These are phyloP conservation scores for Ailurus styani DNA, from an alignment of 2,113 vertebrate genomes.

Conservation along the genomic window DNA sequence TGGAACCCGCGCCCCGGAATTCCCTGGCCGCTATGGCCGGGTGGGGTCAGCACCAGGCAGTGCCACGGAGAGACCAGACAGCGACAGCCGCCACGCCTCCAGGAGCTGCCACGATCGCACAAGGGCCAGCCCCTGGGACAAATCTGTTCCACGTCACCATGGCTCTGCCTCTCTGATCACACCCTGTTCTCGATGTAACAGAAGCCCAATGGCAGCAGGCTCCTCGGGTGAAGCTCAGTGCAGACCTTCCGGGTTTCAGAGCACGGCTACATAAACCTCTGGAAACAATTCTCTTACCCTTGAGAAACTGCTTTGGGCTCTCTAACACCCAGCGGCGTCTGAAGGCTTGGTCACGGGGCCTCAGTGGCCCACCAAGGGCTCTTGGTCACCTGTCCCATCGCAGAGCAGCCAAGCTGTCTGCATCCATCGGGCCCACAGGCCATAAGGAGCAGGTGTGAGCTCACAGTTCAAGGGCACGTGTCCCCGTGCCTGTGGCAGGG, in stretches of 20 bases:
- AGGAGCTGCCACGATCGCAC: too few species aligned
- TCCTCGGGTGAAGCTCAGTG: fast-evolving
- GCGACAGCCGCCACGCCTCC: not conserved
- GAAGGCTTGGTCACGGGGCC: not conserved
- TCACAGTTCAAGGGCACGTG: not conserved
- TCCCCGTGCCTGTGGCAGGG: fast-evolving
- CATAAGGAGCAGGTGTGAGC: fast-evolving
- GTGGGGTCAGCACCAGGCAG: not conserved
- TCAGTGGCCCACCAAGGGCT: not conserved
- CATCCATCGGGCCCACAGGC: fast-evolving
- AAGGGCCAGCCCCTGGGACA: too few species aligned
- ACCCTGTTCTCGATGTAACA: not conserved
- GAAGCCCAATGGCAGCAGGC: not conserved
- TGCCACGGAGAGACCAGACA: fast-evolving
- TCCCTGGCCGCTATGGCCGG: fast-evolving
- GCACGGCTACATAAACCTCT: not conserved
- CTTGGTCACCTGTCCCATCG: not conserved
- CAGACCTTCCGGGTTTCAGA: too few species aligned
- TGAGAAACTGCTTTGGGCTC: not conserved
- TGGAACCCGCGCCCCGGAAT: too few species aligned
- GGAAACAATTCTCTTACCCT: not conserved
- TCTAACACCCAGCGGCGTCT: not conserved
- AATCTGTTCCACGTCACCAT: not conserved
- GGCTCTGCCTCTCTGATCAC: not conserved
- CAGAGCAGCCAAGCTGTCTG: not conserved